These are phyloP conservation scores for Montipora capitata DNA, from an alignment of 92 coral and sea anemone genomes.

Conservation along the genomic window DNA sequence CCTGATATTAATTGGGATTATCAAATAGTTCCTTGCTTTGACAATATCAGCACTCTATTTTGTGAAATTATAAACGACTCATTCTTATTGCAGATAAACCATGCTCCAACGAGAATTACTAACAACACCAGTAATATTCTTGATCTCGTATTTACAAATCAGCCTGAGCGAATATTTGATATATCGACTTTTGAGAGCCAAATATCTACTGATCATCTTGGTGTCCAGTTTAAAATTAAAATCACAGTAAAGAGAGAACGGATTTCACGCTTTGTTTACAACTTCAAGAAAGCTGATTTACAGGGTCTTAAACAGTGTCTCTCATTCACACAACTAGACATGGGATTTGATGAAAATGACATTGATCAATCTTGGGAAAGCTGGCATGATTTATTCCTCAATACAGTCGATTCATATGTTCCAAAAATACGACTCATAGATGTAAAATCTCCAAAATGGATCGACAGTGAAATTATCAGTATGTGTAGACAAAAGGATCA, in stretches of 20 bases:
- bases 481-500: no score
- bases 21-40: no score
- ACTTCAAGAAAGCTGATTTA: conserved; percentile 52
- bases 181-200: conserved; percentile 24
- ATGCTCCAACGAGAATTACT: conserved; percentile 59
- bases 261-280: conserved; percentile 1
- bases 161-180: conserved; percentile 40
- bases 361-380: conserved; percentile 26
- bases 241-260: conserved; percentile 2
- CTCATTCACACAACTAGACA: conserved; percentile 22
- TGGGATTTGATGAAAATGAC: conserved; percentile 33
- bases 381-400: no score
- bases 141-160: conserved; percentile 42
- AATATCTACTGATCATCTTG: conserved; percentile 39
- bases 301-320: conserved; percentile 18
- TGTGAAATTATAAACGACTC: conserved; percentile 30
- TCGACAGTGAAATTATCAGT: no score
- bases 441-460: no score
- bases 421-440: no score
- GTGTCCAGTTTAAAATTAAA: conserved; percentile 6
- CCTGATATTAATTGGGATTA: no score
- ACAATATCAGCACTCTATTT: no score
- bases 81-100: conserved; percentile 59
- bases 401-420: no score
- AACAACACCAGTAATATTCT: conserved; percentile 51